Evolutionary conservation across 2,797 vertebrate genomes (phyloP).

Genomic region (Sebastiscus tertius): DNA sequence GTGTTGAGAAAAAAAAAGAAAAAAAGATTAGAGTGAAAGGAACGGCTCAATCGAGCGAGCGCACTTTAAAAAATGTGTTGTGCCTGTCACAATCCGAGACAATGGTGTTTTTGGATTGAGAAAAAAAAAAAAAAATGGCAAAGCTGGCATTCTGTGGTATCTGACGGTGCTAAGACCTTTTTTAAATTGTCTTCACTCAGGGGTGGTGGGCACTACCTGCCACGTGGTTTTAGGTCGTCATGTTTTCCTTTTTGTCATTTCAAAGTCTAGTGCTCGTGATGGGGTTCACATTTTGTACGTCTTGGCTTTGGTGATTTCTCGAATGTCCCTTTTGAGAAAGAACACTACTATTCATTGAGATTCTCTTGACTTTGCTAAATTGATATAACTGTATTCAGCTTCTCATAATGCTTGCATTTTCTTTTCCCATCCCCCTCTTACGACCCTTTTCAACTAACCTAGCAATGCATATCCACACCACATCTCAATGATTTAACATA

Average conservation of each 20-base stretch:
- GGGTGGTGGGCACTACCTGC: constrained; percentile 68
- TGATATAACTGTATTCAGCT: constrained; percentile 21
- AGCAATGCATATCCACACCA: constrained; percentile 36
- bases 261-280: constrained; percentile 41
- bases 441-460: constrained; percentile 29
- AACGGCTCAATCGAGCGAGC: constrained; percentile 62
- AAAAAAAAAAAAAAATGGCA: constrained; percentile 29
- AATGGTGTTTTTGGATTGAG: constrained; percentile 44
- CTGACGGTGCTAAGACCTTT: constrained; percentile 76
- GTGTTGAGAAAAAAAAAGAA: not conserved
- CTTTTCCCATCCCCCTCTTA: not conserved
- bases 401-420: constrained; percentile 20
- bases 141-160: constrained; percentile 53
- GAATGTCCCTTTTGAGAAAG: constrained; percentile 14
- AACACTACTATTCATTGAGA: constrained; percentile 22
- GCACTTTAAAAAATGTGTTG: constrained; percentile 79
- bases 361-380: constrained; percentile 34
- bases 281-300: constrained; percentile 36
- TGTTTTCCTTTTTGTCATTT: constrained; percentile 55
- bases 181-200: constrained; percentile 72
- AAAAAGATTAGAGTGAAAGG: constrained; percentile 24
- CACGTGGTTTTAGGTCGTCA: constrained; percentile 49
- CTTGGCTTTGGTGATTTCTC: constrained; percentile 31
- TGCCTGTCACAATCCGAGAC: constrained; percentile 66
- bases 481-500: constrained; percentile 27